Evolutionary conservation across 2,113 vertebrate genomes (phyloP).

Genomic region (Tyto alba): DNA sequence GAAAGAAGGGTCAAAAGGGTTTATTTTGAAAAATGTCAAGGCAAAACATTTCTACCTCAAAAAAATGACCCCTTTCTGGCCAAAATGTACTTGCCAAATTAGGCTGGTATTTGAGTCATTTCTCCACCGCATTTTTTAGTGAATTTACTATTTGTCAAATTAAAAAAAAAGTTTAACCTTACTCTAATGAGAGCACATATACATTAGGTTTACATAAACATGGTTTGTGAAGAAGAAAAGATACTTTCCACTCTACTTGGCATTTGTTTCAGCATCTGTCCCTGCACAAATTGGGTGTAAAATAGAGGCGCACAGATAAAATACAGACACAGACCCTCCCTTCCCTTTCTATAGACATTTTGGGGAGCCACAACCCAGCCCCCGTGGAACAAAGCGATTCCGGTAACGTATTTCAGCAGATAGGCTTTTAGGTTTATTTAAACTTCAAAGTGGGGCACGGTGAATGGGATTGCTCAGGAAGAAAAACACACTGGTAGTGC

Average conservation of each 20-base stretch:
- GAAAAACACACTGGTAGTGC: not conserved
- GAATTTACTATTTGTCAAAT: constrained; percentile 43
- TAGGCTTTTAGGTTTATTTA: not conserved
- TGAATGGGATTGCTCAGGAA: not conserved
- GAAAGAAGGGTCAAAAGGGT: constrained; percentile 27
- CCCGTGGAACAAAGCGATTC: accelerated
- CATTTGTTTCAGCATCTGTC: not conserved
- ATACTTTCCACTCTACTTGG: not conserved
- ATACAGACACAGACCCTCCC: not conserved
- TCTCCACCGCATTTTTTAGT: constrained; percentile 6
- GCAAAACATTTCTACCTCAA: constrained; percentile 25
- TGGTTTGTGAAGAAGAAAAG: not conserved
- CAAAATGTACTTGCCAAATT: not conserved
- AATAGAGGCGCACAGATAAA: not conserved
- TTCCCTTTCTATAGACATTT: not conserved
- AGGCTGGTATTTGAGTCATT: constrained; percentile 45
- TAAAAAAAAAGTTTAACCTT: not conserved
- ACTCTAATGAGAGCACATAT: not conserved
- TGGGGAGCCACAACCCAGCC: not conserved
- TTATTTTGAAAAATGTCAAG: constrained; percentile 42
- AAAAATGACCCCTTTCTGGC: not conserved
- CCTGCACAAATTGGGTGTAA: not conserved
- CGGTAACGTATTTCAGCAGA: not conserved
- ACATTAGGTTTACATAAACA: not conserved
- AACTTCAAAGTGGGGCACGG: accelerated